Evolutionary conservation across 2,797 vertebrate genomes (phyloP), one percentile per base, ranked within the genome.

Genomic region (Ispidina picta): DNA sequence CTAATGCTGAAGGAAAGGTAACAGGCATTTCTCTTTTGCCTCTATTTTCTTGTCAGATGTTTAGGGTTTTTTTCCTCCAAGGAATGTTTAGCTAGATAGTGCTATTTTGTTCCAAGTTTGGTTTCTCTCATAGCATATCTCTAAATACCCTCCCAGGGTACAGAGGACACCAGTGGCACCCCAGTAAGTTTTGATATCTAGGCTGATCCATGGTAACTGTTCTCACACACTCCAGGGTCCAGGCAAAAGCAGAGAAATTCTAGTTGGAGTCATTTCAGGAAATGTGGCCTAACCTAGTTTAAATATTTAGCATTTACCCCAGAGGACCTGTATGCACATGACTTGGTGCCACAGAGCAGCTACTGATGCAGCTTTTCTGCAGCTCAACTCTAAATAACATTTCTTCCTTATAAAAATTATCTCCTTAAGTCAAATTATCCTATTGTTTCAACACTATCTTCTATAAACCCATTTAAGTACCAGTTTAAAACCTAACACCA

Each of bases 401-500:
- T 93, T 70, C 58, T 83, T 71, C 81, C 58, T 79, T 84, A 71
- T 54, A 73, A 91, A 91, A 89, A 41, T 51, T 5, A 89, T 78
- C 64, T 90, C 83, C 73, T 86, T 68, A 83, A 83, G 73, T 77
- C 90, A 93, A 95, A 85, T 78, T 83, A 90, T 90, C 82, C 90
- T 80, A 81, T 87, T 92, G 84, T 94, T 95, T 92, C 84, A 94
- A 58, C 51, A 41, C 78, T 83, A 48, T 66, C 59, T 87, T 83
- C 72, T 62, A 66, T 73, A 94, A 95, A 89, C 35, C 66, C 72
- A 78, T 49, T 63, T 90, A 89, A 83, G 69, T 46, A 72, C 80
- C 74, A 83, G 77, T 92, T 90, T 90, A 91, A 96, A 93, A 91
- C 66, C 80, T 86, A 93, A 92, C 71, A 90, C 68, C 54, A 75